Conservation (phyloP, 2,113 vertebrate genomes). For the Setophaga coronata region DNA sequence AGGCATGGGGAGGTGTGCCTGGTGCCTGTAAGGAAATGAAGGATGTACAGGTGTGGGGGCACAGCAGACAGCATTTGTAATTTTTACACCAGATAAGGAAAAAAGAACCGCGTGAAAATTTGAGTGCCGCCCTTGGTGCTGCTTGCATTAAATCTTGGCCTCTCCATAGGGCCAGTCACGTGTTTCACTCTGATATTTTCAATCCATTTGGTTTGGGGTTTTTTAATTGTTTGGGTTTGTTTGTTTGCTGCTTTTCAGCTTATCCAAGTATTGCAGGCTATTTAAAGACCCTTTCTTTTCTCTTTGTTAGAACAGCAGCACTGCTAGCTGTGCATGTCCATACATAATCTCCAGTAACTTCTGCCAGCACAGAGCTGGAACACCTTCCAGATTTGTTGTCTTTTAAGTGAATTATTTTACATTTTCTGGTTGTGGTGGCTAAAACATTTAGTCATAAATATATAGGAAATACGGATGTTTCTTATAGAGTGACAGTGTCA, state of each 20-base stretch:
- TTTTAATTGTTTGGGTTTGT: neutral
- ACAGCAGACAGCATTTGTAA: neutral
- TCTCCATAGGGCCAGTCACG: neutral
- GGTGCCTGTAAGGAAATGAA: neutral
- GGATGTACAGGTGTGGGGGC: rapidly evolving
- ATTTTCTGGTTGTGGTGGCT: conserved; percentile 1
- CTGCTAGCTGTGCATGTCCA: neutral
- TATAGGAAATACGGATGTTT: neutral
- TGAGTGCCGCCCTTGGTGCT: neutral
- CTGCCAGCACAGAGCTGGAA: conserved; percentile 24
- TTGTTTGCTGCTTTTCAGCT: neutral
- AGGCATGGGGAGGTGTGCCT: neutral
- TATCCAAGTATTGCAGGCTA: neutral
- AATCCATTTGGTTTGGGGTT: neutral
- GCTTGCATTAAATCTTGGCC: neutral
- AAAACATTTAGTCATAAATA: conserved; percentile 5
- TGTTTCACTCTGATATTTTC: conserved; percentile 6
- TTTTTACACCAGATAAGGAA: neutral
- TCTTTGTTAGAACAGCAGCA: neutral
- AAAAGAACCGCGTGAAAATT: neutral
- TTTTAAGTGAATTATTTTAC: conserved; percentile 45
- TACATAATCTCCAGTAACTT: conserved; percentile 2
- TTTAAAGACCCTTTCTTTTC: conserved; percentile 6
- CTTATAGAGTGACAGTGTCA: neutral
- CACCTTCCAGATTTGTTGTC: neutral